phyloP scores from a whole-genome alignment of 2,797 vertebrate genomes.

The Numenius phaeopus region DNA sequence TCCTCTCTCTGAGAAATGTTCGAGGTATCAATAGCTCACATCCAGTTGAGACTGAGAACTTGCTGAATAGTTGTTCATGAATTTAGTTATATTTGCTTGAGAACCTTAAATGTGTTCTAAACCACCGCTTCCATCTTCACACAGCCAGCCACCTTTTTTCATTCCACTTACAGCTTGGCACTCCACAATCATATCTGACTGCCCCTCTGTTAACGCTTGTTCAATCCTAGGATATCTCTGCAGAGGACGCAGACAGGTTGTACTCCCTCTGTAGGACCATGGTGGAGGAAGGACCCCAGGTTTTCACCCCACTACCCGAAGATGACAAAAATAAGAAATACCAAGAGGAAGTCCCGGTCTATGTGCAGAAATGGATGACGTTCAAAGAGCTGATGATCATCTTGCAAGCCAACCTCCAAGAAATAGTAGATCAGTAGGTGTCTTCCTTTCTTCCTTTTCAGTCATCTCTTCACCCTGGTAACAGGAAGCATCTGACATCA shows the following conservation, averaged over 20 bases:
- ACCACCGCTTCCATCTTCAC: no score
- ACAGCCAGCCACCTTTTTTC: no score
- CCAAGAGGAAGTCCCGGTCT: constrained; percentile 92
- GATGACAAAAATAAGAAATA: constrained; percentile 89
- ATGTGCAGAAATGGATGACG: constrained; percentile 90
- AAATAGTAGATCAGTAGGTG: constrained; percentile 93
- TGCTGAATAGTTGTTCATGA: not conserved
- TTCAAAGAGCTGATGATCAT: constrained; percentile 93
- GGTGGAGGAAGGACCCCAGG: constrained; percentile 91
- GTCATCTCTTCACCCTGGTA: not conserved
- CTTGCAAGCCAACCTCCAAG: constrained; percentile 92
- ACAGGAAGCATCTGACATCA: not conserved
- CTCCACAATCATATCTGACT: fast-evolving
- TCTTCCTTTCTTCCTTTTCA: not conserved
- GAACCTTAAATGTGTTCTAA: not conserved
- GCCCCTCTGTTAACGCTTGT: not conserved
- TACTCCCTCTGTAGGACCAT: constrained; percentile 89
- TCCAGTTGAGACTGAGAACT: not conserved
- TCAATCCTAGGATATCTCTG: constrained; percentile 90
- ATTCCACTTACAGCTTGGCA: not conserved
- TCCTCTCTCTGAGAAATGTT: fast-evolving
- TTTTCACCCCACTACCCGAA: constrained; percentile 91
- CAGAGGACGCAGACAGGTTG: constrained; percentile 91
- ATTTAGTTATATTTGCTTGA: not conserved
- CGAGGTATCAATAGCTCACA: fast-evolving